A percentile compares a stretch with the other conserved stretches of the same genome.
Evolutionary conservation across 1,140 invertebrate species (phyloP).

Genomic region (Ectropis grisescens): DNA sequence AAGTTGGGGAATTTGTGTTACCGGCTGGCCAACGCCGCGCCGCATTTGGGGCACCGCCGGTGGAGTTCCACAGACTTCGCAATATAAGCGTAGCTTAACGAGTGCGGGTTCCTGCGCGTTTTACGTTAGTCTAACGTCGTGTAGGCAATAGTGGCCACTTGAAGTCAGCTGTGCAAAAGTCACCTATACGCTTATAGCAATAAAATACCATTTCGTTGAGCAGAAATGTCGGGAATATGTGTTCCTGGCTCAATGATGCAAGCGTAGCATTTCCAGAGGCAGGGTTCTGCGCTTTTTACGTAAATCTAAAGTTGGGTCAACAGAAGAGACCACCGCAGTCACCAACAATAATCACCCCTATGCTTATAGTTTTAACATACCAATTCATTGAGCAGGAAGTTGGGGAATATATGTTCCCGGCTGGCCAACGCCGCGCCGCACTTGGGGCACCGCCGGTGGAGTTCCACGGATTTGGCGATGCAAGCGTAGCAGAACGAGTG

Average conservation of each 20-base stretch:
- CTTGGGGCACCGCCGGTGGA: slow-evolving; percentile 88
- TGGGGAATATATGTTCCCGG: slow-evolving; percentile 86
- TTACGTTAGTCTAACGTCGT: too few species aligned
- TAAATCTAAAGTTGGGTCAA: too few species aligned
- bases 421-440: slow-evolving; percentile 82
- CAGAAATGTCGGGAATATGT: slow-evolving; percentile 90
- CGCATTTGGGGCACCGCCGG: slow-evolving; percentile 90
- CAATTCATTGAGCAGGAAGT: slow-evolving; percentile 88
- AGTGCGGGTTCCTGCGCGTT: slow-evolving; percentile 95
- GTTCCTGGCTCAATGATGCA: too few species aligned
- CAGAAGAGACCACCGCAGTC: too few species aligned
- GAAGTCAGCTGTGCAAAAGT: too few species aligned
- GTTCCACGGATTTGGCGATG: slow-evolving; percentile 84
- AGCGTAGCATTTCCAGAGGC: too few species aligned
- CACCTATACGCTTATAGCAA: too few species aligned
- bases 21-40: slow-evolving; percentile 76
- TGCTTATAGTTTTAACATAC: too few species aligned
- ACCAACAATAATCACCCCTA: too few species aligned
- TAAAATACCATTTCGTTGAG: slow-evolving; percentile 90
- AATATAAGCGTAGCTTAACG: slow-evolving; percentile 92
- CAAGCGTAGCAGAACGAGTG: slow-evolving; percentile 94
- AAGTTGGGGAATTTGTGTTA: slow-evolving; percentile 92
- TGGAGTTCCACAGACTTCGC: slow-evolving; percentile 82
- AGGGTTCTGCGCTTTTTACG: too few species aligned
- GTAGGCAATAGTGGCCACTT: too few species aligned